Conservation (phyloP, 2,113 vertebrate genomes). For the Pelvicachromis taeniatus region DNA sequence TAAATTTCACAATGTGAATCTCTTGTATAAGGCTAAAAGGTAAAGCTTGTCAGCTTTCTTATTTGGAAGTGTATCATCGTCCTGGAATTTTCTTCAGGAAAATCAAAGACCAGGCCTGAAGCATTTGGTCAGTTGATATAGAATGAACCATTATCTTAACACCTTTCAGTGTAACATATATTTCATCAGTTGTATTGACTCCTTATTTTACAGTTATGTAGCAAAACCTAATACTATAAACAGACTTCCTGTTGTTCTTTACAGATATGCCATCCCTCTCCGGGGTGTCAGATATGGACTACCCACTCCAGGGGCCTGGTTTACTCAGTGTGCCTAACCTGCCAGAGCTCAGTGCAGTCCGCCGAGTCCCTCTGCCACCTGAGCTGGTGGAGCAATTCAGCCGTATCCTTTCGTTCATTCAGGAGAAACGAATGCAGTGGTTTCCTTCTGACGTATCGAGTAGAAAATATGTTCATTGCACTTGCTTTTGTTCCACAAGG, state of each 20-base stretch:
- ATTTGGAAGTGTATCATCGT: neutral
- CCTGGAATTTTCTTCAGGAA: neutral
- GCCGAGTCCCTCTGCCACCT: constrained; percentile 89
- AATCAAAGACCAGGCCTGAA: neutral
- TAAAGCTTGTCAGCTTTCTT: neutral
- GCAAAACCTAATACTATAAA: neutral
- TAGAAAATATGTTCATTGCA: neutral
- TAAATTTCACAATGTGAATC: neutral
- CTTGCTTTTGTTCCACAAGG: neutral
- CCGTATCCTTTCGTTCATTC: constrained; percentile 82
- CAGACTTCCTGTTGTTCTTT: neutral
- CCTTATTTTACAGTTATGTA: neutral
- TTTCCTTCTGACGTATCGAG: neutral
- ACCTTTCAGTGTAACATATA: neutral
- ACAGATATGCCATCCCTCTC: constrained; percentile 88
- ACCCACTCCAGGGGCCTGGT: constrained; percentile 91
- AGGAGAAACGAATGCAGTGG: neutral
- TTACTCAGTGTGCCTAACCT: constrained; percentile 87
- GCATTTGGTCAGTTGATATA: neutral
- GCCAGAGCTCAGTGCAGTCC: constrained; percentile 88
- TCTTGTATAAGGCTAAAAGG: neutral
- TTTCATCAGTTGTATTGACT: neutral
- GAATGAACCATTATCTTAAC: neutral
- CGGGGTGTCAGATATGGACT: constrained; percentile 97
- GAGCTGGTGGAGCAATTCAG: constrained; percentile 97